Evolutionary conservation across 2,797 vertebrate genomes (phyloP).

Genomic region (Mycteria americana): DNA sequence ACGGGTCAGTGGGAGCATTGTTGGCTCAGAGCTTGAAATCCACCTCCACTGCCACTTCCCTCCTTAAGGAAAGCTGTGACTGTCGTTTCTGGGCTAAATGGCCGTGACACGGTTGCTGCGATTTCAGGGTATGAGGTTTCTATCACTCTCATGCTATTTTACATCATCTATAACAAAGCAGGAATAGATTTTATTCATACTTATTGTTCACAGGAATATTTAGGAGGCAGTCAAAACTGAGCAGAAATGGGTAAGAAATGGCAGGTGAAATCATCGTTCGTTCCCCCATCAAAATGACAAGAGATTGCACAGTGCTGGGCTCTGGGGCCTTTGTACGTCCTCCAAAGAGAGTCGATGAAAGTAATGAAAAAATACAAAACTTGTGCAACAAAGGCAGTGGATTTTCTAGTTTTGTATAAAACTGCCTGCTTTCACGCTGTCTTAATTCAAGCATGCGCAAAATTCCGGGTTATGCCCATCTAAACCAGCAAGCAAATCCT

Average conservation of each 20-base stretch:
- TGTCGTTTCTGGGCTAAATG: neutral
- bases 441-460: neutral
- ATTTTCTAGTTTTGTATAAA: neutral
- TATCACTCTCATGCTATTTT: neutral
- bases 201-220: neutral
- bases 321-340: neutral
- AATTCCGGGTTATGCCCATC: neutral
- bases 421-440: neutral
- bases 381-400: neutral
- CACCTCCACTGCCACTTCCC: neutral
- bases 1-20: neutral
- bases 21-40: neutral
- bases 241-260: neutral
- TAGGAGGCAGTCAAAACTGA: neutral
- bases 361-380: neutral
- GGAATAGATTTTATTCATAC: neutral
- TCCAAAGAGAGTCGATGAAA: neutral
- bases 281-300: neutral
- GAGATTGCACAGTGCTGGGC: neutral
- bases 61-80: neutral
- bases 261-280: accelerated
- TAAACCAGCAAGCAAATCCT: neutral
- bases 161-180: neutral
- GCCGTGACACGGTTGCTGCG: neutral
- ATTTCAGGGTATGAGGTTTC: neutral